Evolutionary conservation across 2,113 vertebrate species (phyloP), one percentile per base, ranked within the genome.

Genomic region (Tapirus terrestris): DNA sequence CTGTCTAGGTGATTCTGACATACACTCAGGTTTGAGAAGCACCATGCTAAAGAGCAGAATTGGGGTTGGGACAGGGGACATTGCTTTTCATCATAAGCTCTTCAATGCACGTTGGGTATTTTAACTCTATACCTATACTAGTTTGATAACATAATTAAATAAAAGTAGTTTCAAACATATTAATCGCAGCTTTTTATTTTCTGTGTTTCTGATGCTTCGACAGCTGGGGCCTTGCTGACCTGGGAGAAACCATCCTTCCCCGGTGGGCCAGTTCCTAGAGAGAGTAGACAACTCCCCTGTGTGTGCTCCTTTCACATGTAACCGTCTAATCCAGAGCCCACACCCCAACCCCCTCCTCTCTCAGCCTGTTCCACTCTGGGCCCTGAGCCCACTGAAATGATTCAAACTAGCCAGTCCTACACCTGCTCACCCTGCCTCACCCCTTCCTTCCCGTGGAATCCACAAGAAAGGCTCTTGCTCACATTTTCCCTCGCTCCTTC

Each of bases 121-220:
- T 70, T 43, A 82, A 83, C 33, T 33, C 77, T 76, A 16, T 48
- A 36, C n/a, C 17, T 73, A 70, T 23, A n/a, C 4, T 20, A 43
- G 36, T 77, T 89, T 89, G n/a, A 77, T 63, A 43, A n/a, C 58
- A 73, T 21, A 58, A 61, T 61, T 68, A 23, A 84, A 86, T 43
- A 58, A 68, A 88, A 70, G 33, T 3, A 6, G 51, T 31, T 72
- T 58, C 53, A 70, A 73, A 18, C 56, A 56, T 51, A 61, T 88
- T 27, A 33, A 48, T 20, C 33, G 39, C 18, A 23, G 10, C 3
- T 58, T 90, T 68, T 80, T 11, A 23, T 17, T 85, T 60, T 76
- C 36, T 63, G 4, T 17, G 43, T 58, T 85, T 94, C 79, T 65
- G 8, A 68, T 39, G 12, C 23, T 94, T 58, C 39, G n/a, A 70